These are phyloP conservation scores for Dinoponera quadriceps DNA, from an alignment of 1,140 invertebrate species.

Conservation along the genomic window DNA sequence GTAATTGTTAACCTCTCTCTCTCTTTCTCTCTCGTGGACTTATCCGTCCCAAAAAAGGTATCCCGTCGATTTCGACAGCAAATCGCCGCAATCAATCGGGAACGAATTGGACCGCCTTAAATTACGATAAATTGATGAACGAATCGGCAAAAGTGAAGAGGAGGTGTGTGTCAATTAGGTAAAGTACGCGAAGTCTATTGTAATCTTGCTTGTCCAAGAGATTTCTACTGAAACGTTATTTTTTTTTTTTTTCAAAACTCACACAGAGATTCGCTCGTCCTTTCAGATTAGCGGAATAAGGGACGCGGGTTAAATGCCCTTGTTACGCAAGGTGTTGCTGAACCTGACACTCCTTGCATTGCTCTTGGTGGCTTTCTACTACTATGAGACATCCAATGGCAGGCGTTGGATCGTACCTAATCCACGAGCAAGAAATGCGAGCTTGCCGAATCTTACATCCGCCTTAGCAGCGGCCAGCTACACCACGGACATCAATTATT, in stretches of 20 bases:
- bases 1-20: slow-evolving; percentile 3
- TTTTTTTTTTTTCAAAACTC: slow-evolving; percentile 1
- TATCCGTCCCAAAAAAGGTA: not conserved
- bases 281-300: slow-evolving; percentile 35
- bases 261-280: not conserved
- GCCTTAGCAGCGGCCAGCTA: slow-evolving; percentile 42
- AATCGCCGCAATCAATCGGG: not conserved
- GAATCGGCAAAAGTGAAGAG: not conserved
- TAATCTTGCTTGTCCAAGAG: not conserved
- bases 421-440: slow-evolving; percentile 47
- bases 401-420: slow-evolving; percentile 67
- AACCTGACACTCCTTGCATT: slow-evolving; percentile 75
- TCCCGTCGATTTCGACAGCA: not conserved
- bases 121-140: not conserved
- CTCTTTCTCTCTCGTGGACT: not conserved
- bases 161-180: not conserved
- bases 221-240: not conserved
- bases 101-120: not conserved
- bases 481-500: slow-evolving; percentile 8
- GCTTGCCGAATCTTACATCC: slow-evolving; percentile 65
- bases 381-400: slow-evolving; percentile 77
- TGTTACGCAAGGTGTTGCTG: slow-evolving; percentile 80
- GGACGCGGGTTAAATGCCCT: slow-evolving; percentile 79
- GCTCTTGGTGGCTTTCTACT: slow-evolving; percentile 78
- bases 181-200: not conserved